Conservation (phyloP, 2,888 invertebrate species). For the Beris chalybata region DNA sequence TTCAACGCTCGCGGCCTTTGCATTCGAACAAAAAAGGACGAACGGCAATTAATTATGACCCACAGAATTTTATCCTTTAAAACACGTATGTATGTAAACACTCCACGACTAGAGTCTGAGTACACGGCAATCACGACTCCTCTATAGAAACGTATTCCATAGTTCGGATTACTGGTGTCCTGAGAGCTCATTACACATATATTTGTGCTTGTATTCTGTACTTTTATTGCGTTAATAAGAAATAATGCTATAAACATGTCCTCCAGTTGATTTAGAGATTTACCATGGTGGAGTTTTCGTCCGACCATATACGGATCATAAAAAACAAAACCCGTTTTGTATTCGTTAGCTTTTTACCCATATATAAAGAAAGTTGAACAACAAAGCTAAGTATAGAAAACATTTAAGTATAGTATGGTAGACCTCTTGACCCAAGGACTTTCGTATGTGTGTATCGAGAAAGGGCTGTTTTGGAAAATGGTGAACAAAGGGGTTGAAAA, state of each 20-base stretch:
- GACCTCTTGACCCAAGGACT: too few species aligned
- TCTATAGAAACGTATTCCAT: too few species aligned
- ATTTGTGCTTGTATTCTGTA: slow-evolving; percentile 40
- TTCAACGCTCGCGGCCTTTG: slow-evolving; percentile 21
- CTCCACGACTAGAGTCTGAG: too few species aligned
- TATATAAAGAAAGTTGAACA: too few species aligned
- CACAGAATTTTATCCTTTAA: slow-evolving; percentile 51
- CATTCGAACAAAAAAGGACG: slow-evolving; percentile 38
- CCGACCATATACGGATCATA: slow-evolving; percentile 7
- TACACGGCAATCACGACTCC: too few species aligned
- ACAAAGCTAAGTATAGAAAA: too few species aligned
- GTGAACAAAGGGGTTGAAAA: slow-evolving; percentile 23
- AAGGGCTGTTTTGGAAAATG: too few species aligned
- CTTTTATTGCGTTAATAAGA: slow-evolving; percentile 52
- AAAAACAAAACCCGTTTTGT: slow-evolving; percentile 27
- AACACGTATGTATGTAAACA: slow-evolving; percentile 5
- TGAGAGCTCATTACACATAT: slow-evolving; percentile 25
- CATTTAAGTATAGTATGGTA: too few species aligned
- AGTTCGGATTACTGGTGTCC: slow-evolving; percentile 5
- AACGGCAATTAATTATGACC: slow-evolving; percentile 52
- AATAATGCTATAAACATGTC: slow-evolving; percentile 56
- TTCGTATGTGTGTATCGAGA: too few species aligned
- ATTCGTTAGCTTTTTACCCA: background rate
- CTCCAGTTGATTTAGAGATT: slow-evolving; percentile 50
- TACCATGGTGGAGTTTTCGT: slow-evolving; percentile 11